phyloP scores from a whole-genome alignment of 2,888 invertebrate genomes.

The Gandaritis pyraliata region DNA sequence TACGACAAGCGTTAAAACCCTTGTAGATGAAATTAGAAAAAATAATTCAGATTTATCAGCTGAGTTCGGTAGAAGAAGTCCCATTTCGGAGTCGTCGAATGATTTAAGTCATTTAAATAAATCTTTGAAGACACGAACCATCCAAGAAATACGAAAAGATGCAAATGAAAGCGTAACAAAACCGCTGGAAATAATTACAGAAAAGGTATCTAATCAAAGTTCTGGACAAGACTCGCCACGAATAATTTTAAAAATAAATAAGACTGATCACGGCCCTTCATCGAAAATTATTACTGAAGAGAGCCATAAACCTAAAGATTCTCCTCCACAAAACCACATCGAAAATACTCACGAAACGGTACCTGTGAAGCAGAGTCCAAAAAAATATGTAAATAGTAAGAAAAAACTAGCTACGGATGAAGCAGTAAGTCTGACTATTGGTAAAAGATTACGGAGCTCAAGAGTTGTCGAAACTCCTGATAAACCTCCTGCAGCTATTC shows the following conservation, averaged over 20 bases:
- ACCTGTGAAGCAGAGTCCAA: constrained; percentile 62
- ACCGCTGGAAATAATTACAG: constrained; percentile 79
- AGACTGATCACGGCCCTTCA: constrained; percentile 82
- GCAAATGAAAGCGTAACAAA: constrained; percentile 66
- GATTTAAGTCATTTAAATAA: constrained; percentile 48
- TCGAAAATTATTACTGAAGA: constrained; percentile 81
- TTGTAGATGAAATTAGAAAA: constrained; percentile 39
- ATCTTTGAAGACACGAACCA: constrained; percentile 48
- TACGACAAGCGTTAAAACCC: constrained; percentile 40
- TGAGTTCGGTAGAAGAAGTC: constrained; percentile 45
- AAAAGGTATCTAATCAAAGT: constrained; percentile 67
- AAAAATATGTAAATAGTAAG: constrained; percentile 65
- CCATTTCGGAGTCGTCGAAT: constrained; percentile 48
- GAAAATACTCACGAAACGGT: constrained; percentile 62
- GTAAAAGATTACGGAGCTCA: constrained; percentile 76
- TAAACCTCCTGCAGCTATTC: constrained; percentile 54
- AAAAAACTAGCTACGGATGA: constrained; percentile 60
- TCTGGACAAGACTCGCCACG: constrained; percentile 82
- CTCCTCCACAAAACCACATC: constrained; percentile 50
- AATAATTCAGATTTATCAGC: constrained; percentile 44
- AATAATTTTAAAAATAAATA: constrained; percentile 87
- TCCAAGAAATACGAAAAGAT: constrained; percentile 60
- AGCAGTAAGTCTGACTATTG: constrained; percentile 59
- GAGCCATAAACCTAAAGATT: constrained; percentile 54
- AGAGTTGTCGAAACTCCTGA: constrained; percentile 70